These are phyloP conservation scores for Periplaneta americana DNA, from an alignment of 1,140 invertebrate genomes.

Conservation along the genomic window DNA sequence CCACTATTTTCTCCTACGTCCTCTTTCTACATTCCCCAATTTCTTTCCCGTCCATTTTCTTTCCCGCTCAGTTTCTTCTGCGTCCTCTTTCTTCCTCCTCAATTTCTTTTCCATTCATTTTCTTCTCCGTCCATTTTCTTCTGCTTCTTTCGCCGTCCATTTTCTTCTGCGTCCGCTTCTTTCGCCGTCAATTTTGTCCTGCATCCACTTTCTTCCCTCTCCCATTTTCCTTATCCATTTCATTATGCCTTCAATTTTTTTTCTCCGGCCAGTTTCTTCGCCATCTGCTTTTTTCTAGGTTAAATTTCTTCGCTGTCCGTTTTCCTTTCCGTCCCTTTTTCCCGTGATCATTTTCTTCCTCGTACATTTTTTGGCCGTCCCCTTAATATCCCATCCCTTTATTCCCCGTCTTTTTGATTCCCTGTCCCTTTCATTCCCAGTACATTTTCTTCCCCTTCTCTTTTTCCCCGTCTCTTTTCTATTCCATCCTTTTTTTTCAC, in stretches of 20 bases:
- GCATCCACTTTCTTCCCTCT: neutral
- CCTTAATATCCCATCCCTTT: neutral
- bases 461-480: too few species aligned
- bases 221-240: neutral
- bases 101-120: too few species aligned
- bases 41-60: too few species aligned
- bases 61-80: too few species aligned
- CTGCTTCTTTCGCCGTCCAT: too few species aligned
- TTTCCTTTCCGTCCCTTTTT: neutral
- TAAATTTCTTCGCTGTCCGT: neutral
- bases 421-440: neutral
- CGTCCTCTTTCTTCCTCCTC: too few species aligned
- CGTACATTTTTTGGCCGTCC: neutral
- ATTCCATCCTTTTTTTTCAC: too few species aligned
- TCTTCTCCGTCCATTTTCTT: too few species aligned
- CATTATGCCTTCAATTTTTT: neutral
- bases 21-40: neutral
- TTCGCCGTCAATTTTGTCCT: too few species aligned
- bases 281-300: neutral
- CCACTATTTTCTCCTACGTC: neutral
- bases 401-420: neutral
- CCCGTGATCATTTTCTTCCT: neutral
- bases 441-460: too few species aligned
- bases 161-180: too few species aligned
- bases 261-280: neutral